Conservation (phyloP, 2,797 vertebrate genomes). For the Clarias laeviceps region DNA sequence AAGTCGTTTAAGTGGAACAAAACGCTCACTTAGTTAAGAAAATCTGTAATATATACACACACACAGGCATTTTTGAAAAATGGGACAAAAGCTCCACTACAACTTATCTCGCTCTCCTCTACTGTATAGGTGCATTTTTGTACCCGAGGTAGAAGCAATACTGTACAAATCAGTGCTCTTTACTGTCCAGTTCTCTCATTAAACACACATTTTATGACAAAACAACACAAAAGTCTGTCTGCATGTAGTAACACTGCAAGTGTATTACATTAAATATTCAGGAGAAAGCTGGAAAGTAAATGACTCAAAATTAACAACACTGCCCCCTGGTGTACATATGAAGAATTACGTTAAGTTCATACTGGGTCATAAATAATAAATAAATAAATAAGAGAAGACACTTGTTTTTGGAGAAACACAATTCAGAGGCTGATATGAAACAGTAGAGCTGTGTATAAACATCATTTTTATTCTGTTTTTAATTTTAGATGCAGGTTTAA, state of each 20-base stretch:
- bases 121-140: background rate
- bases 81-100: background rate
- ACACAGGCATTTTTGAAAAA: background rate
- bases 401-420: background rate
- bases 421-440: slow-evolving; percentile 25
- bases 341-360: background rate
- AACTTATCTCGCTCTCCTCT: background rate
- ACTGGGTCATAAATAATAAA: background rate
- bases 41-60: background rate
- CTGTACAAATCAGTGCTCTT: background rate
- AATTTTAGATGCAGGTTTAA: slow-evolving; percentile 78
- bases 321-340: slow-evolving; percentile 15
- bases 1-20: background rate
- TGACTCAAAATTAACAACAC: background rate
- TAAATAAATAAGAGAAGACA: background rate
- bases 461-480: slow-evolving; percentile 66
- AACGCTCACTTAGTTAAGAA: background rate
- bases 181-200: too few relatives aligned
- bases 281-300: background rate
- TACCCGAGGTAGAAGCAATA: background rate
- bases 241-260: background rate
- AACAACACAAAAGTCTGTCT: background rate
- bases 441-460: slow-evolving; percentile 69
- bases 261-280: background rate
- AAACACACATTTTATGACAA: background rate